These are phyloP conservation scores for Sebastes baramenuke DNA, from an alignment of 2,797 vertebrate genomes.

Conservation along the genomic window DNA sequence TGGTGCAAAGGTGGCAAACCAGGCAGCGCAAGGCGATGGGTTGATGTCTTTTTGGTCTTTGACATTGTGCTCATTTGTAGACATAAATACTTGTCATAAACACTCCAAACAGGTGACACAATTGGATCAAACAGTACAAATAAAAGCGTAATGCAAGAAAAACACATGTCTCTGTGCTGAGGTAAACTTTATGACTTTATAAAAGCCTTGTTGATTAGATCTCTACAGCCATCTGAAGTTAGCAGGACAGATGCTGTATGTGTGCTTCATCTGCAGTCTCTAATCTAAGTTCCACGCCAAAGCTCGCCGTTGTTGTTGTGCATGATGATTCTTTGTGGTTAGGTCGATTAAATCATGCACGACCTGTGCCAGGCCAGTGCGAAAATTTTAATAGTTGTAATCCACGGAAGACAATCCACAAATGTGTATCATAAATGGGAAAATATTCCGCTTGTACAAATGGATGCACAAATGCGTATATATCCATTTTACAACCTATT, in stretches of 20 bases:
- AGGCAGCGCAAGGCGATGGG: background rate
- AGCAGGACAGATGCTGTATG: accelerated
- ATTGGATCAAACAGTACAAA: background rate
- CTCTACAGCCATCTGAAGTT: too few species aligned
- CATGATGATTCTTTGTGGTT: background rate
- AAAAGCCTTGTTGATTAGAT: too few species aligned
- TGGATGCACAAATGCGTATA: too few species aligned
- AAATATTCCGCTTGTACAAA: too few species aligned
- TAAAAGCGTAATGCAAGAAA: too few species aligned
- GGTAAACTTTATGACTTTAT: too few species aligned
- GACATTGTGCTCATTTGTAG: background rate
- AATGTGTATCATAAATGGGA: too few species aligned
- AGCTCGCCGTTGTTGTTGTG: background rate
- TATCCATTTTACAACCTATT: too few species aligned
- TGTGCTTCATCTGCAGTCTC: background rate
- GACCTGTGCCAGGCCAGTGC: background rate
- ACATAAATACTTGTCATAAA: background rate
- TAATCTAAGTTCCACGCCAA: background rate
- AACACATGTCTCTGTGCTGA: background rate
- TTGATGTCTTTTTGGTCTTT: background rate
- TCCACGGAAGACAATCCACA: too few species aligned
- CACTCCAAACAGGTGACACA: background rate
- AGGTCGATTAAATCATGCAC: background rate
- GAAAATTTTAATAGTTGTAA: too few species aligned
- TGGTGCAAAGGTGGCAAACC: background rate